phyloP scores from a whole-genome alignment of 2,113 vertebrate genomes.

The Poecile atricapillus region DNA sequence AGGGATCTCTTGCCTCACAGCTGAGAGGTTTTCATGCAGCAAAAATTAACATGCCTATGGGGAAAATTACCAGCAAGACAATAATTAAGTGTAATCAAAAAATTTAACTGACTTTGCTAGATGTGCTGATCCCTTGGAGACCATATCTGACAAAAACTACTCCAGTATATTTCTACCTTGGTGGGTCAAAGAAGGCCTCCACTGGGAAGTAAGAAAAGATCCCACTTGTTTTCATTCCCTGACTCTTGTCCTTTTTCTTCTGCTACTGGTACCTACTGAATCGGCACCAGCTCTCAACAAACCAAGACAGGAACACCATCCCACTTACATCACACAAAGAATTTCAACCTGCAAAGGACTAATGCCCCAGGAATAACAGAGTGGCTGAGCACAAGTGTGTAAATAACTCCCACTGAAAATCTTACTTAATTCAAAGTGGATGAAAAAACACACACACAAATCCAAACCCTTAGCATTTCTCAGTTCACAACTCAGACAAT shows the following conservation, averaged over 20 bases:
- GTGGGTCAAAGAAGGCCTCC: background rate
- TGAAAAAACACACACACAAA: background rate
- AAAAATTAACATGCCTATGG: background rate
- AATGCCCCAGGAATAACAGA: background rate
- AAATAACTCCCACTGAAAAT: background rate
- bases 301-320: background rate
- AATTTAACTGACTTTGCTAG: background rate
- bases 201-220: background rate
- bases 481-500: background rate
- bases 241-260: background rate
- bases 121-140: background rate
- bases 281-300: background rate
- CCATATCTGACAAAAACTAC: background rate
- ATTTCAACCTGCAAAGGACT: accelerated
- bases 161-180: background rate
- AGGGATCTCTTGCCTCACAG: background rate
- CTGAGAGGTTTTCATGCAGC: background rate
- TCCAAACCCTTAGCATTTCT: background rate
- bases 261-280: background rate
- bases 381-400: background rate
- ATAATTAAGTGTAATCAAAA: background rate
- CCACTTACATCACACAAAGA: background rate
- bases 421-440: background rate
- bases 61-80: background rate
- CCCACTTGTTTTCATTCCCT: background rate